Evolutionary conservation across 2,888 invertebrate genomes (phyloP), one percentile per base, ranked within the genome.

Genomic region (Torymus texanus): DNA sequence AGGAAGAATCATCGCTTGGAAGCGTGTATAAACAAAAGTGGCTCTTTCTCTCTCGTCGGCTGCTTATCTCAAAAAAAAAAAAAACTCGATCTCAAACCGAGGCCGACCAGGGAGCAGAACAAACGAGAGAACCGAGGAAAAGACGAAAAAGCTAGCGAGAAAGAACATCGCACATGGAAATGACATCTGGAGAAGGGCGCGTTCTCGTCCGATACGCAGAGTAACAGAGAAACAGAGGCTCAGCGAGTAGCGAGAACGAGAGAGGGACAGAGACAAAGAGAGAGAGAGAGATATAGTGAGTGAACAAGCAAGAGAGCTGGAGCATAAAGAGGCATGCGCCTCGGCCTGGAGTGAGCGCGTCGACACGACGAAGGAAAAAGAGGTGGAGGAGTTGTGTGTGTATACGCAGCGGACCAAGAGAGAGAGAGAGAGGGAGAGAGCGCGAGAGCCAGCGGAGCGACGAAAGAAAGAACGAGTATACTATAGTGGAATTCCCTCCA

Each of bases 241-340:
- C 4, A 29, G 29, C 3, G 5, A 5, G 29, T 29, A 29, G 41
- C 5, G 41, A 41, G 41, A 41, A 41, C 5, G 41, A 41, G 41
- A 41, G 41, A 41, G 8, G 1, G 41, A 41, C 0, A 41, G 41
- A 41, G 21, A 21, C 1, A 53, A 16, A 14, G 16, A 18, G 63
- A 50, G 29, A 58, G 58, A 58, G 59, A 66, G 55, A 51, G 21
- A 29, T 16, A 16, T 13, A 66, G 67, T 14, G 56, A 53, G 21
- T 18, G 59, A 59, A 29, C 13, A 71, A 77, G 71, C 72, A 11
- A 72, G 72, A 68, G 62, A 73, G 72, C 16, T 16, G 50, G 62
- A 41, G 50, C 56, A 65, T 59, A 71, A 77, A 65, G 67, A 66
- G 72, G 67, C 83, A 81, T 82, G 82, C 81, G 83, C 81, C 81